A percentile compares a stretch with the other conserved stretches of the same genome.
Evolutionary conservation across 2,888 invertebrate genomes (phyloP).

Genomic region (Latrodectus hesperus): DNA sequence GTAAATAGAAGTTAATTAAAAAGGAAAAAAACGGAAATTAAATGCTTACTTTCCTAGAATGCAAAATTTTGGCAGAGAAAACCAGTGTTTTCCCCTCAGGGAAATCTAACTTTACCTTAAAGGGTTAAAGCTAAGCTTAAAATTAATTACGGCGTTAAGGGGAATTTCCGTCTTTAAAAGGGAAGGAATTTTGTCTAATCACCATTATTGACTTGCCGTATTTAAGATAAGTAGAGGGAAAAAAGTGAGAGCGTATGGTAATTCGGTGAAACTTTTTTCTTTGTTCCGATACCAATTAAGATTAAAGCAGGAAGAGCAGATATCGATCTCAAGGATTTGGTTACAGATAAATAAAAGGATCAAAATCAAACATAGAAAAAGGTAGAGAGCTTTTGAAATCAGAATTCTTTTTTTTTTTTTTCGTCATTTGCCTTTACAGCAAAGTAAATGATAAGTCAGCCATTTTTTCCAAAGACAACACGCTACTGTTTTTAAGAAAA

Average conservation of each 20-base stretch:
- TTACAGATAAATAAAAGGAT: conserved; percentile 44
- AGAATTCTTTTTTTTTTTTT: too few species aligned
- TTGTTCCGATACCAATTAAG: conserved; percentile 28
- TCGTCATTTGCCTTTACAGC: too few species aligned
- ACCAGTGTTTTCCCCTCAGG: neutral
- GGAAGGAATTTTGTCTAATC: neutral
- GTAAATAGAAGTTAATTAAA: too few species aligned
- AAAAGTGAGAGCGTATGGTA: conserved; percentile 9
- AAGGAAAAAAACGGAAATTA: neutral
- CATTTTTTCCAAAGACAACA: too few species aligned
- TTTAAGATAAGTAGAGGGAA: neutral
- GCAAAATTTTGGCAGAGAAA: neutral
- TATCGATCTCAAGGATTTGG: conserved; percentile 29
- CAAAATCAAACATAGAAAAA: neutral
- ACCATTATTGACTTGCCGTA: neutral
- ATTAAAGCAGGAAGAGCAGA: conserved; percentile 15
- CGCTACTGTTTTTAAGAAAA: too few species aligned
- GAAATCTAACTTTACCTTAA: neutral
- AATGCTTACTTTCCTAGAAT: neutral
- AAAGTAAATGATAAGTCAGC: too few species aligned
- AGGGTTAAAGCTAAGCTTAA: neutral
- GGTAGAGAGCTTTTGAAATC: neutral
- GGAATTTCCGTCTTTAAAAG: neutral
- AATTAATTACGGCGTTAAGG: neutral
- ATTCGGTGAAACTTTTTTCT: conserved; percentile 14